phyloP scores from a whole-genome alignment of 1,140 invertebrate genomes.

The Eupeodes corollae region DNA sequence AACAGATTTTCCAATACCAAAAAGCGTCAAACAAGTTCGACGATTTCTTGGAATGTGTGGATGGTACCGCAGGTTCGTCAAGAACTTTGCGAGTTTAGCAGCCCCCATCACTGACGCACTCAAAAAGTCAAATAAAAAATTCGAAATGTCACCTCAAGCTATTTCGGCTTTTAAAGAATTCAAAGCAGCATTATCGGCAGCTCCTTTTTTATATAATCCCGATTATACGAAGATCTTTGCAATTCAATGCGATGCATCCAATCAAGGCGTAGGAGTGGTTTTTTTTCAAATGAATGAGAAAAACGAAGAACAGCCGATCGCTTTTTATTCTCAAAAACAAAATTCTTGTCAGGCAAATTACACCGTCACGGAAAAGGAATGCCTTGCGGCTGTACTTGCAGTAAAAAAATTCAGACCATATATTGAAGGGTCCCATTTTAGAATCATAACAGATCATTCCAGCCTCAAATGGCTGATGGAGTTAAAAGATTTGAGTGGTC shows the following conservation, averaged over 20 bases:
- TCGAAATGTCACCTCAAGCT: slow-evolving; percentile 10
- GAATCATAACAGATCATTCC: too few species aligned
- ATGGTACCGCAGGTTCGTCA: slow-evolving; percentile 38
- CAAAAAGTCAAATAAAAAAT: not conserved
- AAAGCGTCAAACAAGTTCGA: slow-evolving; percentile 20
- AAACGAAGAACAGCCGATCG: slow-evolving; percentile 13
- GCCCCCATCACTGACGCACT: slow-evolving; percentile 14
- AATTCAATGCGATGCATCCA: slow-evolving; percentile 33
- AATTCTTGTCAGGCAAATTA: too few species aligned
- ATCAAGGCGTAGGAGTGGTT: slow-evolving; percentile 25
- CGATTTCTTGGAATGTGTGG: slow-evolving; percentile 38
- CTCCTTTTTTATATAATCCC: slow-evolving; percentile 27
- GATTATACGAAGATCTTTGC: slow-evolving; percentile 28
- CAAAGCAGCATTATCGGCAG: slow-evolving; percentile 17
- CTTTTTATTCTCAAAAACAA: not conserved
- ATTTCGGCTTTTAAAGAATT: slow-evolving; percentile 23
- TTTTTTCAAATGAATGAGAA: slow-evolving; percentile 20
- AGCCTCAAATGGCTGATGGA: too few species aligned
- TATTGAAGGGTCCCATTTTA: too few species aligned
- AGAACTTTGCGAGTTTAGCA: slow-evolving; percentile 34
- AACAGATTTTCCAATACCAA: slow-evolving; percentile 13
- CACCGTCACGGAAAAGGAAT: too few species aligned
- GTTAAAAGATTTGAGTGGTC: too few species aligned
- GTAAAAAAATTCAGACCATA: too few species aligned
- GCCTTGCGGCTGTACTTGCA: too few species aligned